Conservation (phyloP, 1,140 invertebrate genomes). For the Rhizoglyphus robini region DNA sequence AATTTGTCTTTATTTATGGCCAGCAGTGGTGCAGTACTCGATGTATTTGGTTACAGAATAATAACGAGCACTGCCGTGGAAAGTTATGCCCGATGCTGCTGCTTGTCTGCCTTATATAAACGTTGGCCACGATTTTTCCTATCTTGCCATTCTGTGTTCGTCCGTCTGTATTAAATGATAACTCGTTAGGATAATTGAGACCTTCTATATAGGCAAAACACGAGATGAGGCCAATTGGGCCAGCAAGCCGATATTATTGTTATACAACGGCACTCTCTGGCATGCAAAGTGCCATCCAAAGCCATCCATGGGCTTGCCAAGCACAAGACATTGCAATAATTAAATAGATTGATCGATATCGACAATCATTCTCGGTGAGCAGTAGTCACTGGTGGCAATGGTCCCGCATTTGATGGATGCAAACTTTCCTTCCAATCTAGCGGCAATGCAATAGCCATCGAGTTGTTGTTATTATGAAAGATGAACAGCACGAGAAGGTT, state of each 20-base stretch:
- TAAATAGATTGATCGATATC: not conserved
- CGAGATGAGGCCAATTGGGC: too few species aligned
- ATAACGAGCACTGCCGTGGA: too few species aligned
- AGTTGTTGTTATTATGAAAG: not conserved
- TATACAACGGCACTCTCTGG: not conserved
- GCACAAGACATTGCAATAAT: not conserved
- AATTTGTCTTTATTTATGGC: too few species aligned
- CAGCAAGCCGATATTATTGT: not conserved
- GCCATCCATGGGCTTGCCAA: not conserved
- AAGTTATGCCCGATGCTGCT: too few species aligned
- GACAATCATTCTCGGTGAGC: not conserved
- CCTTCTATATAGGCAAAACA: not conserved
- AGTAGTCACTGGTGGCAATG: not conserved
- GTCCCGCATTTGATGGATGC: not conserved
- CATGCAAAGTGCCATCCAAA: not conserved
- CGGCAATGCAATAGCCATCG: not conserved
- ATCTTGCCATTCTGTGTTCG: not conserved
- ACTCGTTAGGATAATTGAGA: not conserved
- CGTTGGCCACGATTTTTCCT: too few species aligned
- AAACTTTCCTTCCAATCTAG: not conserved
- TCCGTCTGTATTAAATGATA: not conserved
- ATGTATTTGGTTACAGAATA: too few species aligned
- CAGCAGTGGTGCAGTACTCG: too few species aligned
- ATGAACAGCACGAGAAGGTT: not conserved
- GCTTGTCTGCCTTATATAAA: too few species aligned